These are phyloP conservation scores for Dolichallabes microphthalmus DNA, from an alignment of 2,113 vertebrate species.

Conservation along the genomic window DNA sequence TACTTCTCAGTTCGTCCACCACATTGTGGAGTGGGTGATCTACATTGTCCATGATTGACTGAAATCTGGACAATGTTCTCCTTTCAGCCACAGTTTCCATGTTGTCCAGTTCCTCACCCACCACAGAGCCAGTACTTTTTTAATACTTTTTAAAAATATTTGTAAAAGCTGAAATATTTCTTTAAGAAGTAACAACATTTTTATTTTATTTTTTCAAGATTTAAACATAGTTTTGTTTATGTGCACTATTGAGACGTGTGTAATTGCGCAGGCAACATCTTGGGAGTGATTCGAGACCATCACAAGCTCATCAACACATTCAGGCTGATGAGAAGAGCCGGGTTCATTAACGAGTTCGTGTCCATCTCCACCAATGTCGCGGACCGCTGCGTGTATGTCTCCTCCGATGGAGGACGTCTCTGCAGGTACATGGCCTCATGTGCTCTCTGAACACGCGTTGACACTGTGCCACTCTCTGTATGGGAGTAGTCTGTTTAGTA, in stretches of 20 bases:
- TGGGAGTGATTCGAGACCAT: constrained; percentile 93
- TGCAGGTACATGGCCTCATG: constrained; percentile 78
- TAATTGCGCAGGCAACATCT: constrained; percentile 84
- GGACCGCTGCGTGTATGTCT: constrained; percentile 96
- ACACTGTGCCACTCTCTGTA: neutral
- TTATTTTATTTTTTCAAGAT: too few relatives aligned
- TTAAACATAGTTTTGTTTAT: neutral
- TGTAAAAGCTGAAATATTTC: neutral
- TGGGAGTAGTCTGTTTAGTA: neutral
- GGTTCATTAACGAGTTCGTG: constrained; percentile 97
- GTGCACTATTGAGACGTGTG: neutral
- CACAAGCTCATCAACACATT: constrained; percentile 90
- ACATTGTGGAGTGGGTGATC: too few relatives aligned
- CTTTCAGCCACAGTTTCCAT: too few relatives aligned
- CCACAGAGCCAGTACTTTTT: too few relatives aligned
- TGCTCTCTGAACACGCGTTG: neutral
- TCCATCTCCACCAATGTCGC: constrained; percentile 96
- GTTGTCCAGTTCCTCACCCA: too few relatives aligned
- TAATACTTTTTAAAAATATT: neutral
- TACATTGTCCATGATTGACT: too few relatives aligned
- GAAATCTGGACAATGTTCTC: too few relatives aligned
- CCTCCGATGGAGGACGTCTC: constrained; percentile 93
- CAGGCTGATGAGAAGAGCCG: constrained; percentile 91
- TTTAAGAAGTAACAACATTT: too few relatives aligned
- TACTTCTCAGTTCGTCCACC: too few relatives aligned